Evolutionary conservation across 2,888 invertebrate genomes (phyloP), one percentile per base, ranked within the genome.

Genomic region (Acrocyrtus sp.): DNA sequence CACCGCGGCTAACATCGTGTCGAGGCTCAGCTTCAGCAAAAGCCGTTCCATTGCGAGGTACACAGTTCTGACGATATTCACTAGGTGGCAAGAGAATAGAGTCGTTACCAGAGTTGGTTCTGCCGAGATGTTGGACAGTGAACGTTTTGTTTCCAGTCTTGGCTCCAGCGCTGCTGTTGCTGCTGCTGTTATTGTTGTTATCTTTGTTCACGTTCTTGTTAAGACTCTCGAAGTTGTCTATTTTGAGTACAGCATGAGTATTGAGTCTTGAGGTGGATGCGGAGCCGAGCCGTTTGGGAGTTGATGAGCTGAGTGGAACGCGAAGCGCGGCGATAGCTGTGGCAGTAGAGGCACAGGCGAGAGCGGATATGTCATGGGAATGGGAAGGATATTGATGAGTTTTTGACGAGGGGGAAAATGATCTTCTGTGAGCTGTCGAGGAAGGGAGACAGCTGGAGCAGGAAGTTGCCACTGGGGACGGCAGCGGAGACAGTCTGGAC

Each of bases 201-300:
- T 74, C 50, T 10, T 69, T 70, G 62, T 76, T 75, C 17, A 72
- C 56, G 61, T 81, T 81, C 54, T 81, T 81, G 62, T 81, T 81
- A 15, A 81, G 74, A 65, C 78, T 81, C 51, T 78, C 77, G 63
- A 81, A 81, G 48, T 81, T 81, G 66, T 81, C 79, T 22, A 81
- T 81, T 57, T 81, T 78, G 19, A 77, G 56, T 65, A 76, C 70
- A n/a, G 62, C 61, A 41, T 57, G 56, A 24, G 17, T 57, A 27
- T 41, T 19, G 39, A 60, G 10, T 10, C 53, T 15, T 19, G 53
- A 27, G 57, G 57, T 48, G 26, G 67, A 67, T 19, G 22, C 17
- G n/a, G 60, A 60, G 26, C 10, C n/a, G 22, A 12, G 17, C 29
- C 74, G 60, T 29, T 79, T 80, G 6, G 81, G 81, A 10, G 81